Evolutionary conservation across 2,797 vertebrate species (phyloP).

Genomic region (Holocentrus rufus): DNA sequence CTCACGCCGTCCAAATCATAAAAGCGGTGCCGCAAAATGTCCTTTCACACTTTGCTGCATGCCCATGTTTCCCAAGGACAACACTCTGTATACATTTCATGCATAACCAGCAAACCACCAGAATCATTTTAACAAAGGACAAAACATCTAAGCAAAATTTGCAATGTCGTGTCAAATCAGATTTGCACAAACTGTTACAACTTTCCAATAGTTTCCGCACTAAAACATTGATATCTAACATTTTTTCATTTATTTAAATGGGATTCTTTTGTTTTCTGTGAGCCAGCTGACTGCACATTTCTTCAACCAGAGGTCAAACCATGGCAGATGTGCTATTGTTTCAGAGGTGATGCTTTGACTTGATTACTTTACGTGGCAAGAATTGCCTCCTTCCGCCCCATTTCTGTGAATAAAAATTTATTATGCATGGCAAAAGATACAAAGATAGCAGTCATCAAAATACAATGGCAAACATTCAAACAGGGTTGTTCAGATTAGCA

Average conservation of each 20-base stretch:
- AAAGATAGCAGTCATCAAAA: slow-evolving; percentile 16
- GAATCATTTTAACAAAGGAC: slow-evolving; percentile 21
- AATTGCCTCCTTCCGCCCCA: slow-evolving; percentile 28
- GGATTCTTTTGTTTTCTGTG: slow-evolving; percentile 19
- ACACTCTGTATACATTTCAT: slow-evolving; percentile 3
- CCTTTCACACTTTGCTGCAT: not conserved
- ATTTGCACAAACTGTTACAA: not conserved
- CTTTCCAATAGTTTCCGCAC: not conserved
- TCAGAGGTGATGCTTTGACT: slow-evolving; percentile 51
- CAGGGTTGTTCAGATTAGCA: slow-evolving; percentile 1
- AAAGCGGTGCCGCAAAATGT: slow-evolving; percentile 33
- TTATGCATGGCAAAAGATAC: slow-evolving; percentile 8
- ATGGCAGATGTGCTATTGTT: slow-evolving; percentile 71
- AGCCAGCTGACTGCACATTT: slow-evolving; percentile 58
- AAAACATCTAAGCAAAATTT: not conserved
- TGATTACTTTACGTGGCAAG: slow-evolving; percentile 35
- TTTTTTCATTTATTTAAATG: slow-evolving; percentile 17
- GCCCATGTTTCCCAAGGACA: not conserved
- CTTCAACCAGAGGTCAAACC: slow-evolving; percentile 56
- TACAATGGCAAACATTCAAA: slow-evolving; percentile 7
- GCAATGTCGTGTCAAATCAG: slow-evolving; percentile 1
- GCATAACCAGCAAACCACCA: slow-evolving; percentile 19
- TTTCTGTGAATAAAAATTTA: slow-evolving; percentile 18
- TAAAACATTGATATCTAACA: slow-evolving; percentile 7
- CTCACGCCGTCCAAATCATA: slow-evolving; percentile 19